Conservation (phyloP, 2,888 invertebrate species). For the Tenthredo amoena region DNA sequence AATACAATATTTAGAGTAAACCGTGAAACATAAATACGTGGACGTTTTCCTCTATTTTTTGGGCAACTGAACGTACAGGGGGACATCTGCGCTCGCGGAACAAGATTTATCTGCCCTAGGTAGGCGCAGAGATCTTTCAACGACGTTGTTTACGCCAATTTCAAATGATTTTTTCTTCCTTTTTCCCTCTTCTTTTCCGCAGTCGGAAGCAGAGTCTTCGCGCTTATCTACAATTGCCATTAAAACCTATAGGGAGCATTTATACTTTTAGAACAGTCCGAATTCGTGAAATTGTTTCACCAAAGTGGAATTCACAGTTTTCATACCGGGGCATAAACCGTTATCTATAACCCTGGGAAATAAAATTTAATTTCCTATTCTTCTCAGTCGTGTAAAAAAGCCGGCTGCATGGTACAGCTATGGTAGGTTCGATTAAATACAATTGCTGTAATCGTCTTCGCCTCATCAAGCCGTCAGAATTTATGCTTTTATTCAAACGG, state of each 20-base stretch:
- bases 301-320: neutral
- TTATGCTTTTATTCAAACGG: slow-evolving; percentile 1
- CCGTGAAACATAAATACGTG: slow-evolving; percentile 63
- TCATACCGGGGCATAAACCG: neutral
- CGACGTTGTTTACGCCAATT: slow-evolving; percentile 42
- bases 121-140: slow-evolving; percentile 40
- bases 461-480: slow-evolving; percentile 13
- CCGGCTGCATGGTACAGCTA: neutral
- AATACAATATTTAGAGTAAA: slow-evolving; percentile 68
- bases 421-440: slow-evolving; percentile 14
- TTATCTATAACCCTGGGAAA: neutral
- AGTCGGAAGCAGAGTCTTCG: slow-evolving; percentile 22
- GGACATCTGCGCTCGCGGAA: slow-evolving; percentile 38
- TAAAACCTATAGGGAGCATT: slow-evolving; percentile 14
- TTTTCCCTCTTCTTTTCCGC: neutral
- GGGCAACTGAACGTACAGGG: slow-evolving; percentile 13
- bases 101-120: slow-evolving; percentile 39
- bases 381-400: neutral
- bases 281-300: slow-evolving; percentile 24
- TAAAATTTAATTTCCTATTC: slow-evolving; percentile 13
- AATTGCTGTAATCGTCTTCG: slow-evolving; percentile 21
- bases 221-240: slow-evolving; percentile 34
- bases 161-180: neutral
- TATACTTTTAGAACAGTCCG: neutral
- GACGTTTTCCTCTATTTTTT: slow-evolving; percentile 42